Evolutionary conservation across 2,113 vertebrate species (phyloP).

Genomic region (Tragelaphus scriptus): DNA sequence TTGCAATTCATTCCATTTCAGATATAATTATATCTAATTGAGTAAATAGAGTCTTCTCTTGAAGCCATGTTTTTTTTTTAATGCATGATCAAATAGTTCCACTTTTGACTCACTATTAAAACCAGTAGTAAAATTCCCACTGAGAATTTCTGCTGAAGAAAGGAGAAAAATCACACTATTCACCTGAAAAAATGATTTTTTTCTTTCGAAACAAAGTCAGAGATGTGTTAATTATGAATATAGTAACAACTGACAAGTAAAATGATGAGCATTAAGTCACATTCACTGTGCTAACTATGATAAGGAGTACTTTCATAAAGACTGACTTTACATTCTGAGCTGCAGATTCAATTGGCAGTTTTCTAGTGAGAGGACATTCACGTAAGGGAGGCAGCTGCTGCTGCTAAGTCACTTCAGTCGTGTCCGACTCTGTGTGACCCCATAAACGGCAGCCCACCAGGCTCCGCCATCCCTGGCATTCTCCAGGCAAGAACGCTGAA

Average conservation of each 20-base stretch:
- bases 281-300: not conserved
- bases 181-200: not conserved
- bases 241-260: not conserved
- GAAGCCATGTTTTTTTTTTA: not conserved
- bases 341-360: not conserved
- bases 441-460: no score
- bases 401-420: no score
- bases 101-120: not conserved
- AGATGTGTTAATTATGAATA: not conserved
- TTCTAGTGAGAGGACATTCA: not conserved
- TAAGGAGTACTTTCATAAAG: not conserved
- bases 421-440: no score
- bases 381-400: not conserved
- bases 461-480: no score
- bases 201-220: not conserved
- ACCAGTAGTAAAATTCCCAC: not conserved
- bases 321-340: not conserved
- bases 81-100: not conserved
- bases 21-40: not conserved
- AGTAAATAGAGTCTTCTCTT: not conserved
- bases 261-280: not conserved
- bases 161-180: not conserved
- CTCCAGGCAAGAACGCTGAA: no score
- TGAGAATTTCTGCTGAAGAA: not conserved
- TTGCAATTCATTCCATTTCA: not conserved